Evolutionary conservation across 2,888 invertebrate species (phyloP), one percentile per base, ranked within the genome.

Genomic region (Pomacea canaliculata): DNA sequence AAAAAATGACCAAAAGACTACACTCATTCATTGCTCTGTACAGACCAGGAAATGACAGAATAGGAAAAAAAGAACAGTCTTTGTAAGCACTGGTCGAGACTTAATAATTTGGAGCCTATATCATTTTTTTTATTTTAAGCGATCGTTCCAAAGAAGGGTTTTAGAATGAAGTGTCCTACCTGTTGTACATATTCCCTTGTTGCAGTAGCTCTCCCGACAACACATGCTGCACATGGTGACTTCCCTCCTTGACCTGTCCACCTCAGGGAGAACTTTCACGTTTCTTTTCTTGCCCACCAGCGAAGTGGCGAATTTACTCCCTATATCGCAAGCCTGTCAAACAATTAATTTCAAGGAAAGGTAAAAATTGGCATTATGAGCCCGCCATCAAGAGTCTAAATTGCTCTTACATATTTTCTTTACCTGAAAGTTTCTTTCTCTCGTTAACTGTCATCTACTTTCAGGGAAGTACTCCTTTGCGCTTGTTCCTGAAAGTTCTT

Each of bases 151-250:
- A 60, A 62, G n/a, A 73, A 73, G 73, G 37, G 37, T 37, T 37
- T 37, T 1, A 37, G 37, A 23, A 37, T 37, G 37, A 37, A 46
- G 23, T 49, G 27, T 77, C 77, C 51, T 56, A 56, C 51, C 51
- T 7, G 51, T 0, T 46, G 37, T n/a, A 49, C 77, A 77, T 18
- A 77, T 59, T 8, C 71, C 62, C 7, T 19, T 19, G 59, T 77
- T 77, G 66, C 77, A 77, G 71, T 73, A 62, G 49, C 74, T 71
- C 2, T 63, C 65, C 27, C 46, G 27, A 67, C 77, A 77, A n/a
- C 77, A 77, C 23, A 70, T 77, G 66, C 74, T 77, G 65, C 77
- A 77, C 12, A 77, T 67, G 16, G 77, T 77, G 16, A 77, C 65
- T 68, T 77, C 77, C 46, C 77, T 48, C 37, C 49, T 77, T 8